These are phyloP conservation scores for Gobio gobio DNA, from an alignment of 2,113 vertebrate genomes.

Conservation along the genomic window DNA sequence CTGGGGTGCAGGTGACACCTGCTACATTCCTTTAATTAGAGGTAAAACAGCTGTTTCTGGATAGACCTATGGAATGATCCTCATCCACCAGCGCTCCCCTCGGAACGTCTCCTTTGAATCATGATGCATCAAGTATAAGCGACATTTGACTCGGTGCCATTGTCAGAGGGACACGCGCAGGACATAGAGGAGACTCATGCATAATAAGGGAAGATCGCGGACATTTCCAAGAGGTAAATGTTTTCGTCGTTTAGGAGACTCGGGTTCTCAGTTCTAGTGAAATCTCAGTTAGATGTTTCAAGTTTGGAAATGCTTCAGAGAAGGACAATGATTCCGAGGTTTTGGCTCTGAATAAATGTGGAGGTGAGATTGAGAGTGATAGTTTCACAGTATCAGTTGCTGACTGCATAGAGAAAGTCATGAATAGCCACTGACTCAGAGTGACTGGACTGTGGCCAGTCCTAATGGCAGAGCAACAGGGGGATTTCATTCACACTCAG, in stretches of 20 bases:
- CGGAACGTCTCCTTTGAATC: constrained; percentile 54
- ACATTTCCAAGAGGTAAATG: neutral
- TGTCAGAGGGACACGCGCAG: neutral
- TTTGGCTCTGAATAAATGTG: neutral
- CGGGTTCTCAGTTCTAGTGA: neutral
- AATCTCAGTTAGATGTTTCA: neutral
- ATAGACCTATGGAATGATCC: constrained; percentile 53
- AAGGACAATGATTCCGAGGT: neutral
- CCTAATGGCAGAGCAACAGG: constrained; percentile 69
- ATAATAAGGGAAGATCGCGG: constrained; percentile 18
- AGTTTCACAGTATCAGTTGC: neutral
- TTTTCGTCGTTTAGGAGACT: neutral
- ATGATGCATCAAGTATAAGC: constrained; percentile 39
- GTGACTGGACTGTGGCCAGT: constrained; percentile 60
- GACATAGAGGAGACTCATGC: constrained; percentile 40
- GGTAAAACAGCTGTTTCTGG: constrained; percentile 76
- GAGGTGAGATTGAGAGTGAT: neutral
- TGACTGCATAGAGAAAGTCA: constrained; percentile 10
- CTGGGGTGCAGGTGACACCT: constrained; percentile 77
- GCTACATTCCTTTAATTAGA: constrained; percentile 79
- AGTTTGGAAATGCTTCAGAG: neutral
- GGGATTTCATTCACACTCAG: constrained; percentile 66
- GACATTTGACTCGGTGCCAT: constrained; percentile 59
- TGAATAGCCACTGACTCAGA: constrained; percentile 60
- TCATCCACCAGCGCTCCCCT: constrained; percentile 50